These are phyloP conservation scores for Andrena fulva DNA, from an alignment of 2,888 invertebrate genomes.

Conservation along the genomic window DNA sequence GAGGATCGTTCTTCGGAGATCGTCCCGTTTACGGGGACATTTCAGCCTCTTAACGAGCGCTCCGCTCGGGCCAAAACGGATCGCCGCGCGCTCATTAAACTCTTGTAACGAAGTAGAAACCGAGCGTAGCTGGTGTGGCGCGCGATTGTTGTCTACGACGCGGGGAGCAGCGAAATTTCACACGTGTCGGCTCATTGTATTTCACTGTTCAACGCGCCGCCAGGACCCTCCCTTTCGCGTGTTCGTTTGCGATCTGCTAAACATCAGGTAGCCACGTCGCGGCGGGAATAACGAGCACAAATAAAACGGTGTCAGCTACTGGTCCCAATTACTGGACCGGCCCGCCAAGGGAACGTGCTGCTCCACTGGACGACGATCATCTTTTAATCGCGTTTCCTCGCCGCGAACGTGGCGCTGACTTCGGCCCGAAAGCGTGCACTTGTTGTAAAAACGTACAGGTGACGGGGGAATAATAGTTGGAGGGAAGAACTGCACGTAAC, in stretches of 20 bases:
- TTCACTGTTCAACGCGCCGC: slow-evolving; percentile 43
- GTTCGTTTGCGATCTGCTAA: slow-evolving; percentile 63
- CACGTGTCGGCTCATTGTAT: slow-evolving; percentile 69
- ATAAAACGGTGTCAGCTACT: slow-evolving; percentile 75
- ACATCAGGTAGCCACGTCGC: slow-evolving; percentile 63
- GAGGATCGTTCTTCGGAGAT: slow-evolving; percentile 36
- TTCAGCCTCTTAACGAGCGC: slow-evolving; percentile 55
- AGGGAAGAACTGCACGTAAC: background rate
- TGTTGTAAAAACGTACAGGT: background rate
- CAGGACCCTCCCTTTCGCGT: slow-evolving; percentile 1
- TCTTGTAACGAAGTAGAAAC: slow-evolving; percentile 53
- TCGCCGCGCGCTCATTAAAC: slow-evolving; percentile 52
- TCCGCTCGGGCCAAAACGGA: slow-evolving; percentile 16
- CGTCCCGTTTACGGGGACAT: slow-evolving; percentile 44
- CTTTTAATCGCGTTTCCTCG: slow-evolving; percentile 63
- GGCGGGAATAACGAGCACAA: slow-evolving; percentile 60
- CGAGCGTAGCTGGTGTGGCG: slow-evolving; percentile 19
- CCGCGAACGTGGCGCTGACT: slow-evolving; percentile 19
- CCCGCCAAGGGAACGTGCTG: slow-evolving; percentile 55
- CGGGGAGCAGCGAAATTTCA: slow-evolving; percentile 63
- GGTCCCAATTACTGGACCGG: slow-evolving; percentile 69
- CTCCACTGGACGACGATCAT: slow-evolving; percentile 56
- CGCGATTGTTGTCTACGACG: slow-evolving; percentile 45
- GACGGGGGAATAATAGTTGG: background rate
- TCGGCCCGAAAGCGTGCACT: background rate